Base-by-base conservation (phyloP, 2,888 invertebrate genomes). In the Empis stercorea region DNA sequence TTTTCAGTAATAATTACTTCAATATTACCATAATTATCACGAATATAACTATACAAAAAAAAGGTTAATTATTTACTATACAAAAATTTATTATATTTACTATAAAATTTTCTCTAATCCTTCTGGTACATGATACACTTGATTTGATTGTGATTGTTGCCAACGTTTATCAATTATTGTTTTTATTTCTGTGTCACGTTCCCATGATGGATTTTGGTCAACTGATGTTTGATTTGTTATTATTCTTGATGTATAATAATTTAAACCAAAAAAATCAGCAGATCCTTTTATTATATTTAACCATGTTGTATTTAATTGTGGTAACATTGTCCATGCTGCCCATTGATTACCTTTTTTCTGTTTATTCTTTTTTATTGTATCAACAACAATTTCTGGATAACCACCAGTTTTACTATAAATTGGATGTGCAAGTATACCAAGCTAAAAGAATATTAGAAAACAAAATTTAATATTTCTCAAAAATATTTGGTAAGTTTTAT, bases 1-100 rank as follows among this genome's bases (percentile, higher is more conserved):
- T 78, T 79, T 57, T 80, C 80, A 0, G 74, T 75, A 27, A 80
- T 72, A 53, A 75, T 61, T 9, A 80, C 70, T 42, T 67, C 67
- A 0, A 74, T 70, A 53, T 78, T 69, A 32, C 73, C 68, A 59
- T 76, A 81, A 27, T 68, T 68, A 0, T 72, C 60, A 52, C 73
- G 75, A 20, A 80, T 71, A 73, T 76, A 78, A 30, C 62, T 62
- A n/a, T n/a, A n/a, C n/a, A n/a, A n/a, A n/a, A n/a, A n/a, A n/a
- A n/a, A n/a, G n/a, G n/a, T n/a, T n/a, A n/a, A n/a, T n/a, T n/a
- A n/a, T n/a, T n/a, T n/a, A n/a, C n/a, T n/a, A n/a, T n/a, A n/a
- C n/a, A n/a, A n/a, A n/a, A n/a, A n/a, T n/a, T n/a, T n/a, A n/a
- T n/a, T n/a, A n/a, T 20, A 20, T 46, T 39, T 38, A 58, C 58